Evolutionary conservation across 35 echinoderm and acorn worm species (phyloP).

Genomic region (Apostichopus parvimensis): DNA sequence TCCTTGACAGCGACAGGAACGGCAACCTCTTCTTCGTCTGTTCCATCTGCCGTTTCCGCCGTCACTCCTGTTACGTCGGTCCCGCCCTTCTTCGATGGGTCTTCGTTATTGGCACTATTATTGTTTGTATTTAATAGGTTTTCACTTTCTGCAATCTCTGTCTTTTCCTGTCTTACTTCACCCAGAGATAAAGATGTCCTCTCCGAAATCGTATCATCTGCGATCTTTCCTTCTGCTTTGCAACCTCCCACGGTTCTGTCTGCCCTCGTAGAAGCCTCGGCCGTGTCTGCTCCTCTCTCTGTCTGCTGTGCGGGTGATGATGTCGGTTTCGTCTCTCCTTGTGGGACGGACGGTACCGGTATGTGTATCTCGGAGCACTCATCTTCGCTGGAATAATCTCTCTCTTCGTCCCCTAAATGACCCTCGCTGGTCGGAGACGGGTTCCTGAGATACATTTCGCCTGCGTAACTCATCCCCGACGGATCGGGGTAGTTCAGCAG

Average conservation of each 20-base stretch:
- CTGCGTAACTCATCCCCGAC: slow-evolving; percentile 7
- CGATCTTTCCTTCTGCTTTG: not conserved
- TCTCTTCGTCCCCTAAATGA: slow-evolving; percentile 31
- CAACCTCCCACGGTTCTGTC: not conserved
- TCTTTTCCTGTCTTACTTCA: slow-evolving; percentile 3
- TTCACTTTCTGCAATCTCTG: slow-evolving; percentile 14
- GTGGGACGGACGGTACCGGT: slow-evolving; percentile 39
- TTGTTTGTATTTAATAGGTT: slow-evolving; percentile 73
- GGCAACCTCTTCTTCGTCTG: not conserved
- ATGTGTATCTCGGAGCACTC: slow-evolving; percentile 64
- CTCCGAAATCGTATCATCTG: not conserved
- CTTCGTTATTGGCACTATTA: slow-evolving; percentile 66
- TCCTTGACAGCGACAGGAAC: slow-evolving; percentile 10
- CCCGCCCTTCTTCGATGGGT: not conserved
- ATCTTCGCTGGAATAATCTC: slow-evolving; percentile 47
- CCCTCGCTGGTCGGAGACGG: slow-evolving; percentile 38
- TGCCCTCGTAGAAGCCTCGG: not conserved
- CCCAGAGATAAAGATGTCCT: too few relatives aligned
- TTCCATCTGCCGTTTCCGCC: not conserved
- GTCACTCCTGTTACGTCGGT: slow-evolving; percentile 32
- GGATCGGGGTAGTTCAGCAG: slow-evolving; percentile 53
- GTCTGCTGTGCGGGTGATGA: not conserved
- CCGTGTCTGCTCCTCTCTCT: not conserved
- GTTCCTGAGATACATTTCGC: slow-evolving; percentile 27
- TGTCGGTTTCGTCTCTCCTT: not conserved